Conservation (phyloP, 1,140 invertebrate species). For the Drosophila oshimai region DNA sequence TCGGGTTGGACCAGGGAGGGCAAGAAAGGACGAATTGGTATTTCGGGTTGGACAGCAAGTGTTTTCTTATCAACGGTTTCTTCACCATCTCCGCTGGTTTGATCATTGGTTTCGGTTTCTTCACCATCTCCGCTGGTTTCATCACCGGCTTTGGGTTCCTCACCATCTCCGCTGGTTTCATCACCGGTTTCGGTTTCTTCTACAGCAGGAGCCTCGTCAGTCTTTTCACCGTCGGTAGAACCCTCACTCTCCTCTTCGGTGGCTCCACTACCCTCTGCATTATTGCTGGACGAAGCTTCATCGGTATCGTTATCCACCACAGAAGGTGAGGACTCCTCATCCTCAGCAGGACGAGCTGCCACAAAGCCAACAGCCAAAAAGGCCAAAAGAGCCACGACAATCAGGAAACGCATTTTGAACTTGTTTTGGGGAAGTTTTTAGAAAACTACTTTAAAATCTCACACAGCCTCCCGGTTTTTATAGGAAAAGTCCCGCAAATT, state of each 20-base stretch:
- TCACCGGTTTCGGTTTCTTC: neutral
- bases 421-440: neutral
- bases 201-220: neutral
- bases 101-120: neutral
- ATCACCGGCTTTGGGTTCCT: neutral
- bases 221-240: no score
- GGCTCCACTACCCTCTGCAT: neutral
- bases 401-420: slow-evolving; percentile 22
- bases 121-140: neutral
- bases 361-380: slow-evolving; percentile 29
- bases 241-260: neutral
- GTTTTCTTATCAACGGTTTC: neutral
- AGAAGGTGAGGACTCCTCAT: neutral
- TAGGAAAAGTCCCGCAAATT: slow-evolving; percentile 7
- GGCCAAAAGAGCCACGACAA: slow-evolving; percentile 27
- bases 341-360: slow-evolving; percentile 18
- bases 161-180: no score
- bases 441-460: slow-evolving; percentile 25
- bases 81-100: neutral
- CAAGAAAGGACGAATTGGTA: no score
- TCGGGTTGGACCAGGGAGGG: no score
- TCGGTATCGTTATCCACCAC: neutral
- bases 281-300: neutral
- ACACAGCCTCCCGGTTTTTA: neutral
- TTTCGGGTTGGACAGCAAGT: neutral